Conservation (phyloP, 1,140 invertebrate genomes). For the Aphelinus atriplicis region DNA sequence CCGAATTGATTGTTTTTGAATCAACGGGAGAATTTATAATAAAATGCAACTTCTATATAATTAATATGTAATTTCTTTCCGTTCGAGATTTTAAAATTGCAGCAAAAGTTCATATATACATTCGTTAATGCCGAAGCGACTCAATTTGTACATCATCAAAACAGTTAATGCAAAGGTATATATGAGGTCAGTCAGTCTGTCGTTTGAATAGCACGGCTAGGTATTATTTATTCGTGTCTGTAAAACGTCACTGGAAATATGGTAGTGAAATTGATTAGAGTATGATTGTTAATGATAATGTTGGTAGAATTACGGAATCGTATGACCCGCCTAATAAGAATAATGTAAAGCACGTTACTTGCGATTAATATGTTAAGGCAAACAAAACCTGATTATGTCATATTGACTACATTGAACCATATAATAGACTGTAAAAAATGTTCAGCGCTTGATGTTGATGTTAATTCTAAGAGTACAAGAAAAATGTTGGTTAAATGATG, state of each 20-base stretch:
- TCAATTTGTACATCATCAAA: constrained; percentile 29
- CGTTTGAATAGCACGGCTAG: constrained; percentile 32
- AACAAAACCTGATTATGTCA: constrained; percentile 14
- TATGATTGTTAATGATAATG: constrained; percentile 30
- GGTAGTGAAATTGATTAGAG: constrained; percentile 22
- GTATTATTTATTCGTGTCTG: constrained; percentile 25
- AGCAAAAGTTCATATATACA: background rate
- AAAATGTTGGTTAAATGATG: background rate
- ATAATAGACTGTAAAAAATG: constrained; percentile 32
- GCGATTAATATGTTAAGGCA: constrained; percentile 15
- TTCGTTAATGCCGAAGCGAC: constrained; percentile 14
- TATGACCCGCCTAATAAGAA: constrained; percentile 14
- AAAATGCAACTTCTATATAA: background rate
- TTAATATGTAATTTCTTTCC: constrained; percentile 14
- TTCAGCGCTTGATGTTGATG: background rate
- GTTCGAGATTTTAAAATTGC: constrained; percentile 1
- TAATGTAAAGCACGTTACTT: constrained; percentile 11
- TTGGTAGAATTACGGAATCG: constrained; percentile 1
- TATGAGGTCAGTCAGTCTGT: constrained; percentile 33
- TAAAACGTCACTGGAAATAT: constrained; percentile 15
- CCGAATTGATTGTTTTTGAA: background rate
- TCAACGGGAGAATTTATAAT: background rate
- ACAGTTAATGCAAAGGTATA: constrained; percentile 26
- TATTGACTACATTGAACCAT: constrained; percentile 10
- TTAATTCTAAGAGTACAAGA: constrained; percentile 13